Conservation (phyloP, 1,140 invertebrate species). For the Leptinotarsa texana region DNA sequence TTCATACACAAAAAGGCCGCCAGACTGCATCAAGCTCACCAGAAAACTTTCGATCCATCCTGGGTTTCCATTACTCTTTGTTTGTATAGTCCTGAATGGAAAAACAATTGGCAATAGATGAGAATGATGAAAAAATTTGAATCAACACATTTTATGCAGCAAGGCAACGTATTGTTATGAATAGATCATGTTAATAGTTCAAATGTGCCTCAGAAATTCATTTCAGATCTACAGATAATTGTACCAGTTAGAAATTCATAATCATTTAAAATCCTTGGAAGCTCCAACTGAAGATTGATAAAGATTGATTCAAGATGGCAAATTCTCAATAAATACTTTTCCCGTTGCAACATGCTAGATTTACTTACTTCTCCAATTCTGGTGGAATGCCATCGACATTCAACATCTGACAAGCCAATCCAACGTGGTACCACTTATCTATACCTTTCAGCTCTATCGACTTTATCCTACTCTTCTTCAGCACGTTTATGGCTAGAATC, state of each 20-base stretch:
- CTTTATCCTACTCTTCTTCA: conserved; percentile 46
- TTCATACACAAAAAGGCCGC: conserved; percentile 56
- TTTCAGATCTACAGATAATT: no score
- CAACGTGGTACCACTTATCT: conserved; percentile 63
- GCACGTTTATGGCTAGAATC: conserved; percentile 33
- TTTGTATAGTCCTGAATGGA: conserved; percentile 60
- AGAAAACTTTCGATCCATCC: conserved; percentile 70
- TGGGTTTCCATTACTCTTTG: conserved; percentile 63
- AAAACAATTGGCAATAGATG: not conserved
- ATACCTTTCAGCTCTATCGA: conserved; percentile 50
- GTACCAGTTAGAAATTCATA: no score
- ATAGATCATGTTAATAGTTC: no score
- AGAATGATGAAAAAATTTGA: no score
- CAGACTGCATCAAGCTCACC: conserved; percentile 61
- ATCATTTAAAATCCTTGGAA: no score
- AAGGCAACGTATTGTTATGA: no score
- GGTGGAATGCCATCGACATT: conserved; percentile 63
- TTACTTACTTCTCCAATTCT: conserved; percentile 64
- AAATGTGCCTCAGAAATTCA: no score
- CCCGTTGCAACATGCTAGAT: not conserved
- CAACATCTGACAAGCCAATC: conserved; percentile 65
- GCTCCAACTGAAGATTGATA: no score
- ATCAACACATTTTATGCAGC: no score
- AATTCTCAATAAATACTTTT: not conserved
- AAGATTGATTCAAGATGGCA: no score